phyloP scores from a whole-genome alignment of 2,888 invertebrate species.

The Leucophenga montana region DNA sequence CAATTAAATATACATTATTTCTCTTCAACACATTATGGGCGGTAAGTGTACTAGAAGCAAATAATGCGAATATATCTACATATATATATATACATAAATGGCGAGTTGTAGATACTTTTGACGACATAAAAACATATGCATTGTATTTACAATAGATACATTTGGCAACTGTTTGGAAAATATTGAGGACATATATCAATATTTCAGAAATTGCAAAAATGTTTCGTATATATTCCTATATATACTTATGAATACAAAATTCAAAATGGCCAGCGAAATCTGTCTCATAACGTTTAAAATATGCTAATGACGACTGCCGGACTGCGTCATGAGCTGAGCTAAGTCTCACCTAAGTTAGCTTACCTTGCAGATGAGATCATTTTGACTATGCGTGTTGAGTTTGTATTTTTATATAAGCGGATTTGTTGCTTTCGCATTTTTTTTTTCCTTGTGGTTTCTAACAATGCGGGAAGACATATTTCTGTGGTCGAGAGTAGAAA shows the following conservation, averaged over 20 bases:
- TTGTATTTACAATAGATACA: no score
- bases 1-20: conserved; percentile 62
- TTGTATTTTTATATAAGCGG: conserved; percentile 43
- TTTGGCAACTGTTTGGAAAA: no score
- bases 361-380: conserved; percentile 64
- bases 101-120: no score
- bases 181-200: no score
- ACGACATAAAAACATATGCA: no score
- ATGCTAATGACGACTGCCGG: not conserved
- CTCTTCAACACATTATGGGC: conserved; percentile 66
- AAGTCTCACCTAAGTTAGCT: conserved; percentile 29
- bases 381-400: conserved; percentile 53
- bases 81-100: not conserved
- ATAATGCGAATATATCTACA: not conserved
- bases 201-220: no score
- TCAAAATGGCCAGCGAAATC: not conserved
- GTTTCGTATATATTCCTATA: no score
- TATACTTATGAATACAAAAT: not conserved
- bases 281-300: not conserved
- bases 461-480: conserved; percentile 17
- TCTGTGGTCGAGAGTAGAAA: conserved; percentile 15
- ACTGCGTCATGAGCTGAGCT: conserved; percentile 5
- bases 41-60: conserved; percentile 53
- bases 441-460: conserved; percentile 17
- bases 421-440: conserved; percentile 44